These are phyloP conservation scores for Arrhopalites spinosus DNA, from an alignment of 2,888 invertebrate genomes.

Conservation along the genomic window DNA sequence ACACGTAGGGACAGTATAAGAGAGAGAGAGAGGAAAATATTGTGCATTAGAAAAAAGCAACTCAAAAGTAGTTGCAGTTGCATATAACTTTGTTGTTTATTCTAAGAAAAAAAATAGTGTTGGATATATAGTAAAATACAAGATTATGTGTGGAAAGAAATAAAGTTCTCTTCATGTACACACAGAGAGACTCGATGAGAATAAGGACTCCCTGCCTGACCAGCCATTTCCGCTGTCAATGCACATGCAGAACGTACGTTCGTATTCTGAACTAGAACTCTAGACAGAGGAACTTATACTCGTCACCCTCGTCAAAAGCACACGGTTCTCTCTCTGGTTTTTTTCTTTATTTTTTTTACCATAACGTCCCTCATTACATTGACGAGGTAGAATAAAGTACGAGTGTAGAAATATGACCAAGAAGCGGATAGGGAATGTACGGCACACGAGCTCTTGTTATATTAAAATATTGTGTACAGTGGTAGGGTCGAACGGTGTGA, in stretches of 20 bases:
- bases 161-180: too few species aligned
- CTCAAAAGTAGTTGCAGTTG: background rate
- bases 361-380: too few species aligned
- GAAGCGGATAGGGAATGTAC: background rate
- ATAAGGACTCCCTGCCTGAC: constrained; percentile 35
- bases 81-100: too few species aligned
- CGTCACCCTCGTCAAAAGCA: background rate
- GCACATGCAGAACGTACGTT: constrained; percentile 1
- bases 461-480: too few species aligned
- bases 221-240: constrained; percentile 33
- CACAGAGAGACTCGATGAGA: constrained; percentile 7
- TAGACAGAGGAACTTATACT: background rate
- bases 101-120: too few species aligned
- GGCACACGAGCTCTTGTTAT: too few species aligned
- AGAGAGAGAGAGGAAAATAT: background rate
- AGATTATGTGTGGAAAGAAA: too few species aligned
- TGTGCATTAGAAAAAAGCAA: background rate
- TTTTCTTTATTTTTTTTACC: too few species aligned
- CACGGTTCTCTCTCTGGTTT: background rate
- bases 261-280: background rate
- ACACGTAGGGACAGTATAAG: background rate
- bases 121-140: too few species aligned
- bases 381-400: too few species aligned
- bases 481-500: constrained; percentile 30
- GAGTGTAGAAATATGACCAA: too few species aligned